Evolutionary conservation across 2,113 vertebrate species (phyloP).

Genomic region (Laterallus jamaicensis): DNA sequence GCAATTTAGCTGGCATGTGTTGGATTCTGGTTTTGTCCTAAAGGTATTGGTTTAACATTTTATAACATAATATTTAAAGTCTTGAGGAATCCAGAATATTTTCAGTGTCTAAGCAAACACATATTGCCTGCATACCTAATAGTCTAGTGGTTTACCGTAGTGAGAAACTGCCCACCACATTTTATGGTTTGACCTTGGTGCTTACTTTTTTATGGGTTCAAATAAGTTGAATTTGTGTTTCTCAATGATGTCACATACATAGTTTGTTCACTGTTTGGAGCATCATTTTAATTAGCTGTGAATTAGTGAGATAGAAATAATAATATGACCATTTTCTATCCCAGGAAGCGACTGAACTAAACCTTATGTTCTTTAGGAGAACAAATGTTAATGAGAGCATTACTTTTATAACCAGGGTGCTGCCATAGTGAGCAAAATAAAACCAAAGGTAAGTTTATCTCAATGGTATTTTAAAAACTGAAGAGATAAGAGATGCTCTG

Average conservation of each 20-base stretch:
- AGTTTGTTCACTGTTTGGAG: background rate
- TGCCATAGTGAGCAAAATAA: background rate
- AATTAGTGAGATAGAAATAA: background rate
- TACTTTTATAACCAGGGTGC: background rate
- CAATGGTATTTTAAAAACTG: background rate
- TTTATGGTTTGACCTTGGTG: conserved; percentile 27
- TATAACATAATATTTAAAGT: conserved; percentile 58
- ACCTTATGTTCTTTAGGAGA: background rate
- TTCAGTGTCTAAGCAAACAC: conserved; percentile 35
- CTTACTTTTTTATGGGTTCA: background rate
- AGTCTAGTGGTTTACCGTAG: background rate
- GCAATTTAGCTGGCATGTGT: conserved; percentile 6
- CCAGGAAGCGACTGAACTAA: background rate
- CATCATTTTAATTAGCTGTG: background rate
- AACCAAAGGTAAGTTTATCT: background rate
- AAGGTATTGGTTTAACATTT: conserved; percentile 54
- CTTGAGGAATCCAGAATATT: conserved; percentile 33
- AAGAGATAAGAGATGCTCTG: background rate
- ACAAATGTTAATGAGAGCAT: background rate
- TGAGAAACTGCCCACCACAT: conserved; percentile 3
- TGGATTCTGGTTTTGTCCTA: conserved; percentile 52
- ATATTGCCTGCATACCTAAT: conserved; percentile 35
- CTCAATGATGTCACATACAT: background rate
- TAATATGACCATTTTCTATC: background rate
- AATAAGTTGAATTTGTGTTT: background rate